Base-by-base conservation (phyloP, 2,113 vertebrate genomes). In the Tragelaphus buxtoni region DNA sequence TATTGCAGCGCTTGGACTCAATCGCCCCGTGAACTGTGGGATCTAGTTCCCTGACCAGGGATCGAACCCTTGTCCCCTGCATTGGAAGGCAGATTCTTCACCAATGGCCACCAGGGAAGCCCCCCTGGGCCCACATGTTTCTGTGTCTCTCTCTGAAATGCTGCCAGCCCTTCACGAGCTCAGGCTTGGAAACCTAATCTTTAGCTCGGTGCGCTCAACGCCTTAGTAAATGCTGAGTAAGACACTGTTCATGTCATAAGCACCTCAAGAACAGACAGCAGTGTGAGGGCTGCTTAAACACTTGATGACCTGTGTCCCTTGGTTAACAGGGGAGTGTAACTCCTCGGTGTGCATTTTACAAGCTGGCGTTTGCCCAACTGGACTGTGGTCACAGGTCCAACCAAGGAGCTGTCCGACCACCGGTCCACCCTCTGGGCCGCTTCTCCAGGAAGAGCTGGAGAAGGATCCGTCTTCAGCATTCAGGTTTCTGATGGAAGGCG, bases 321-420 rank as follows among this genome's bases (percentile, higher is more conserved):
- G 7, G 81, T 45, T 65, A 65, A 32, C 47, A 53, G 18, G 79
- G 30, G 32, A 47, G 28, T 32, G 9, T 42, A 45, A 12, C 28
- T 22, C 55, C 56, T 77, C 63, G 24, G 87, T n/a, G 9, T 16
- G 28, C 6, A 1, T 84, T 53, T 95, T 30, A 30, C 13, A 30
- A 24, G 32, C 16, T 76, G 56, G 39, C n/a, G 20, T 63, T 45
- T 65, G 55, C 51, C 6, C 65, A 56, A 4, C 2, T 51, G 39
- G 82, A n/a, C 24, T 86, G 74, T 53, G 55, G 60, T 63, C 16
- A 3, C 12, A 39, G 61, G 56, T 49, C 13, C 65, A 56, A 11
- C 7, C 1, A 65, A 32, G 8, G n/a, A 76, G 20, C 18, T 1
- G 1, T 26, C 26, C 58, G 5, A 20, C 63, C 63, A 5, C 1